Percentiles rank a stretch among this genome's conserved stretches.
Conservation (phyloP, 2,797 vertebrate genomes). For the Allobates femoralis region DNA sequence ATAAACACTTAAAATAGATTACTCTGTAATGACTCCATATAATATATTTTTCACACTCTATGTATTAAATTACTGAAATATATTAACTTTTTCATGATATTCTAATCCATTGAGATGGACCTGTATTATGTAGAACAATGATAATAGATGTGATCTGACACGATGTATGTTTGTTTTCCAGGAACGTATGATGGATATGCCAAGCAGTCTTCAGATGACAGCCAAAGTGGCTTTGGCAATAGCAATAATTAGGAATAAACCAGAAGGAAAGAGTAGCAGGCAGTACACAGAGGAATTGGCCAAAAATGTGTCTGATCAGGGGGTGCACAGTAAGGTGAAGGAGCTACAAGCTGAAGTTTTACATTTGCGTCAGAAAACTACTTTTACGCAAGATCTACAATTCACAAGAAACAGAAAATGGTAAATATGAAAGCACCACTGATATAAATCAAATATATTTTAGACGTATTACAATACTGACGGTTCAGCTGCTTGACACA, state of each 20-base stretch:
- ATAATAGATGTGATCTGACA: neutral
- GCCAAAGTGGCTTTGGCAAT: constrained; percentile 82
- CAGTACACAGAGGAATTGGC: constrained; percentile 76
- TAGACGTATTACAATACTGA: neutral
- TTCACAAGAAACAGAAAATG: constrained; percentile 53
- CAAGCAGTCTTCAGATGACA: constrained; percentile 72
- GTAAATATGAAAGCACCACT: constrained; percentile 67
- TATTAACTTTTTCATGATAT: too few relatives aligned
- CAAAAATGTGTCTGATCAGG: constrained; percentile 66
- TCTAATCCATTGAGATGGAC: too few relatives aligned
- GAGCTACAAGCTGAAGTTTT: constrained; percentile 84
- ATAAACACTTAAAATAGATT: too few relatives aligned
- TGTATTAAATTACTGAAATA: too few relatives aligned
- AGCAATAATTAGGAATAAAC: constrained; percentile 83
- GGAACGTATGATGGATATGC: constrained; percentile 61
- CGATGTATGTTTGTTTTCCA: neutral
- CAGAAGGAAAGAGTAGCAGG: constrained; percentile 77
- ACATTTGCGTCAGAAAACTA: constrained; percentile 80
- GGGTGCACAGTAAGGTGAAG: constrained; percentile 76
- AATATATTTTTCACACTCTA: too few relatives aligned
- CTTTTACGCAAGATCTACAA: constrained; percentile 74
- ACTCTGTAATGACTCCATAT: too few relatives aligned
- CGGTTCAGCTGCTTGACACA: neutral
- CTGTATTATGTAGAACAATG: neutral
- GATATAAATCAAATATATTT: too few relatives aligned